Evolutionary conservation across 1,140 invertebrate species (phyloP).

Genomic region (Ceratina japonica): DNA sequence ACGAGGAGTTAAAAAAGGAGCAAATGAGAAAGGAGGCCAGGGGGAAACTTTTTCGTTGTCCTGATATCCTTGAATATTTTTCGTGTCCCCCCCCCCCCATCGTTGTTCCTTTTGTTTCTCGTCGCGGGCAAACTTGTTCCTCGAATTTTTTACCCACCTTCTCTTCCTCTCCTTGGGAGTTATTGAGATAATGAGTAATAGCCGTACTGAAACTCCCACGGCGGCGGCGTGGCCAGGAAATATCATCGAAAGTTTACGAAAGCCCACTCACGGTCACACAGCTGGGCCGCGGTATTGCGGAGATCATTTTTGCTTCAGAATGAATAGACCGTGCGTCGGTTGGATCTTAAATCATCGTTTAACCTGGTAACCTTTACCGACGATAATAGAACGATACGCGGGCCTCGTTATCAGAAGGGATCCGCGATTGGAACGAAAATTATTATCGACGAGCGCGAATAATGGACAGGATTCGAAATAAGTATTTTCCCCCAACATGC

Average conservation of each 20-base stretch:
- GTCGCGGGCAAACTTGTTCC: background rate
- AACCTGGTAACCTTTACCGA: constrained; percentile 13
- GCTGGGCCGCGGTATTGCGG: background rate
- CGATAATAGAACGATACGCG: background rate
- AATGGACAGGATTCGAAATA: background rate
- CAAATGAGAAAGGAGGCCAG: background rate
- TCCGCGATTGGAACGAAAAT: background rate
- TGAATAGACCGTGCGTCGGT: background rate
- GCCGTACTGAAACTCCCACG: background rate
- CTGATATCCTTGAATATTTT: constrained; percentile 5
- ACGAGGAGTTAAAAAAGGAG: background rate
- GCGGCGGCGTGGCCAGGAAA: background rate
- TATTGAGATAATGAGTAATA: constrained; percentile 41
- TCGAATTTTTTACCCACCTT: background rate
- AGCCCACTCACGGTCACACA: background rate
- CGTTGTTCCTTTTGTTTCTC: background rate
- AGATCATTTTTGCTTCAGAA: constrained; percentile 20
- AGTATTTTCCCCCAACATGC: background rate
- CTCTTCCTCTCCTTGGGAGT: background rate
- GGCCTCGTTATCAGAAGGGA: background rate
- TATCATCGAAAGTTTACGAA: constrained; percentile 32
- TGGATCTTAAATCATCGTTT: constrained; percentile 26
- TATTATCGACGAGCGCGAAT: background rate
- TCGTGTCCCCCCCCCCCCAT: no score
- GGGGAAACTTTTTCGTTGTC: constrained; percentile 4